These are phyloP conservation scores for Drosophila austrosaltans DNA, from an alignment of 2,888 invertebrate species.

Conservation along the genomic window DNA sequence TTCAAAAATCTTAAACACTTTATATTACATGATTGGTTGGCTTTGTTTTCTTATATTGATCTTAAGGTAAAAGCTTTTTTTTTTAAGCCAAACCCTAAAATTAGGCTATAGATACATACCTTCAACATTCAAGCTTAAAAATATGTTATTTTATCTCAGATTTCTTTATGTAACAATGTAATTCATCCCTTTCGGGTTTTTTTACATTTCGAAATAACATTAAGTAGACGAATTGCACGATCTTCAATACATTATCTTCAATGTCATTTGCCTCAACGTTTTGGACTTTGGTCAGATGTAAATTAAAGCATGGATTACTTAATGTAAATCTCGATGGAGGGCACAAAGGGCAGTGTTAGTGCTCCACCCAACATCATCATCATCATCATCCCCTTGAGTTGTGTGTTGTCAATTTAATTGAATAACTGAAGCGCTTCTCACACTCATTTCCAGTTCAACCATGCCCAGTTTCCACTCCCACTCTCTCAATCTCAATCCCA, in stretches of 20 bases:
- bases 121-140: neutral
- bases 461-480: slow-evolving; percentile 35
- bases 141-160: neutral
- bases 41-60: neutral
- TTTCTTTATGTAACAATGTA: neutral
- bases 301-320: slow-evolving; percentile 43
- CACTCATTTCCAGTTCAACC: slow-evolving; percentile 57
- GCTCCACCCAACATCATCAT: slow-evolving; percentile 13
- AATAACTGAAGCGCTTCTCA: slow-evolving; percentile 70
- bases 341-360: slow-evolving; percentile 30
- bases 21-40: too few relatives aligned
- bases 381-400: slow-evolving; percentile 13
- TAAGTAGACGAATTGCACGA: neutral
- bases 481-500: slow-evolving; percentile 35
- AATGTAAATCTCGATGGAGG: slow-evolving; percentile 41
- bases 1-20: too few relatives aligned
- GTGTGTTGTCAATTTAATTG: slow-evolving; percentile 73
- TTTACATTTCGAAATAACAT: neutral
- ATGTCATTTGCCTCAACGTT: slow-evolving; percentile 46
- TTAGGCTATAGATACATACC: slow-evolving; percentile 5
- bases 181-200: neutral
- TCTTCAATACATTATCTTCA: slow-evolving; percentile 36
- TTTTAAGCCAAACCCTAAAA: slow-evolving; percentile 13
- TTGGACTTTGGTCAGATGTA: slow-evolving; percentile 60
- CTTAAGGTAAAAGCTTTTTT: neutral